A percentile compares a stretch with the other conserved stretches of the same genome.
These are phyloP conservation scores for Chelonia mydas DNA, from an alignment of 2,797 vertebrate species.

Conservation along the genomic window DNA sequence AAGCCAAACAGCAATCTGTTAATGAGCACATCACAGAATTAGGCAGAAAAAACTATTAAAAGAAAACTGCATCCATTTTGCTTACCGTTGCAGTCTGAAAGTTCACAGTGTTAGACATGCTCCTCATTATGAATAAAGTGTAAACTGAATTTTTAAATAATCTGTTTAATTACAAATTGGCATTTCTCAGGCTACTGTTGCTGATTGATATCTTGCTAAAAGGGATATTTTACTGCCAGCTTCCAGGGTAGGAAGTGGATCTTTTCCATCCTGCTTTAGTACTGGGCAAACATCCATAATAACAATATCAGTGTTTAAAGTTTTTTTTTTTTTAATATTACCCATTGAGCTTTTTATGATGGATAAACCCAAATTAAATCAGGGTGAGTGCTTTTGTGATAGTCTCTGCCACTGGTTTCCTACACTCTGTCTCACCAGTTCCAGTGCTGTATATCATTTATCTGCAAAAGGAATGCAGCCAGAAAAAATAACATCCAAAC, in stretches of 20 bases:
- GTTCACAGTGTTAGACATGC: neutral
- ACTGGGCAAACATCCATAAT: fast-evolving
- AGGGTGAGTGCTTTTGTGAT: neutral
- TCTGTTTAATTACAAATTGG: neutral
- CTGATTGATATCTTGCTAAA: neutral
- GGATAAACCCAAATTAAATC: neutral
- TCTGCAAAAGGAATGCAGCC: neutral
- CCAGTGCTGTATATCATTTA: neutral
- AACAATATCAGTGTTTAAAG: neutral
- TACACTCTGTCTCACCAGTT: neutral
- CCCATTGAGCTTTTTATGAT: neutral
- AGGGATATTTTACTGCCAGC: neutral
- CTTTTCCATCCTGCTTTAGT: neutral
- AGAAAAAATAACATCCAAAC: neutral
- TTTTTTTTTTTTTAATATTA: no score
- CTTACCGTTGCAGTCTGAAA: neutral
- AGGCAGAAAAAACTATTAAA: neutral
- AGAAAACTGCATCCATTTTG: fast-evolving
- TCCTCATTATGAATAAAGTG: neutral
- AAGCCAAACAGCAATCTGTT: neutral
- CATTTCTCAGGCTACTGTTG: neutral
- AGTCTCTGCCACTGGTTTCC: neutral
- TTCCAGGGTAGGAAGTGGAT: neutral
- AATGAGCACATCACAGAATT: neutral
- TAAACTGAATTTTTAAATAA: neutral